Evolutionary conservation across 1,140 invertebrate genomes (phyloP), one percentile per base, ranked within the genome.

Genomic region (Aphaenogaster rudis): DNA sequence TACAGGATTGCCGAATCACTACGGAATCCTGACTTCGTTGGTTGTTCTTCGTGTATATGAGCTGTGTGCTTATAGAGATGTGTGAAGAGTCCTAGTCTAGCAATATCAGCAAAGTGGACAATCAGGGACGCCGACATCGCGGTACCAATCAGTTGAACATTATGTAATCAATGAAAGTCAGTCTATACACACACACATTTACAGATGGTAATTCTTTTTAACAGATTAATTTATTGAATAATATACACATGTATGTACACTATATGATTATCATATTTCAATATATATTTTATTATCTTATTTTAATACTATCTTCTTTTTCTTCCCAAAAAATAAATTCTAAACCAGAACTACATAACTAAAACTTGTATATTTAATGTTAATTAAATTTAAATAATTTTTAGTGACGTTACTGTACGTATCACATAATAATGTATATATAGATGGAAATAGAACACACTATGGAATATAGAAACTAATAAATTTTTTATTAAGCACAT

Each of bases 1-100:
- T 92, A 52, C 77, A 92, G 85, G 87, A 92, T 88, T 88, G 90
- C 87, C 86, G 91, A 92, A 93, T 92, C 91, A 92, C 91, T 91
- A 89, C 89, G 88, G 89, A 86, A 82, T 86, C 69, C 50, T 69
- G 57, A 66, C 74, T 72, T 57, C 64, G 21, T 48, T 74, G n/a
- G 50, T 28, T 21, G 50, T 71, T 71, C 64, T 33, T 81, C 69
- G 36, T 66, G 52, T 72, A 71, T 61, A 61, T 57, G 42, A 17
- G 2, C 50, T 54, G 64, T 36, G 21, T 86, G 42, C n/a, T 63
- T 21, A 59, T 42, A 81, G 28, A 59, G 15, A 45, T 21, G 15
- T 36, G 57, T 33, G 15, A 69, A 84, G 57, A 42, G 45, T 11
- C 36, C 7, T 76, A 71, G n/a, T 21, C n/a, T 13, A 5, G 8